These are phyloP conservation scores for Byasa hedistus DNA, from an alignment of 2,888 invertebrate genomes.

Conservation along the genomic window DNA sequence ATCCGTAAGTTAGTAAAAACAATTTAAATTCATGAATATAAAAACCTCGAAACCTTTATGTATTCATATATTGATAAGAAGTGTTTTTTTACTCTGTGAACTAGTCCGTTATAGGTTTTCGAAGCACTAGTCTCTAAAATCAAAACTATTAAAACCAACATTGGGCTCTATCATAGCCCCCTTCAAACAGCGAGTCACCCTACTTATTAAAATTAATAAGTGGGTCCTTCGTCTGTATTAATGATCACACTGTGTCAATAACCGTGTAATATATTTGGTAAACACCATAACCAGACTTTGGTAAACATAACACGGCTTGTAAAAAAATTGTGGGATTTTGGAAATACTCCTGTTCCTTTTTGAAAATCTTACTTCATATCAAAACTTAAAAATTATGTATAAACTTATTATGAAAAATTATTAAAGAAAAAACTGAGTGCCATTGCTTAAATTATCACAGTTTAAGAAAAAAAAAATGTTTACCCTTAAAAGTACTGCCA, in stretches of 20 bases:
- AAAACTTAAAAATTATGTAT: no score
- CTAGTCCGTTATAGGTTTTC: not conserved
- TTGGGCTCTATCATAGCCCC: constrained; percentile 60
- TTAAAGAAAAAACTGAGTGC: no score
- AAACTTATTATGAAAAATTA: no score
- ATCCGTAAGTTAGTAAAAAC: no score
- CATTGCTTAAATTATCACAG: no score
- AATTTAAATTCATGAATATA: no score
- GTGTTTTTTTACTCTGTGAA: not conserved
- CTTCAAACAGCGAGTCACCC: constrained; percentile 63
- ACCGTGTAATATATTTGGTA: constrained; percentile 74
- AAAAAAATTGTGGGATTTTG: constrained; percentile 38
- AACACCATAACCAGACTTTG: constrained; percentile 62
- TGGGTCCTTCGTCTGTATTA: constrained; percentile 74
- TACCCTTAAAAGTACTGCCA: no score
- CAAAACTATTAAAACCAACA: constrained; percentile 72
- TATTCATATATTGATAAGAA: not conserved
- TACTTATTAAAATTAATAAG: constrained; percentile 80
- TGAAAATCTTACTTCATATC: not conserved
- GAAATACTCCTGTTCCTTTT: not conserved
- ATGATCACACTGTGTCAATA: constrained; percentile 78
- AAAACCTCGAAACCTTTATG: no score
- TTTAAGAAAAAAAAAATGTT: no score
- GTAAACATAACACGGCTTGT: constrained; percentile 38
- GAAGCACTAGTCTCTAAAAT: constrained; percentile 62